Conservation (phyloP, 2,113 vertebrate genomes). For the Leptodactylus fuscus region DNA sequence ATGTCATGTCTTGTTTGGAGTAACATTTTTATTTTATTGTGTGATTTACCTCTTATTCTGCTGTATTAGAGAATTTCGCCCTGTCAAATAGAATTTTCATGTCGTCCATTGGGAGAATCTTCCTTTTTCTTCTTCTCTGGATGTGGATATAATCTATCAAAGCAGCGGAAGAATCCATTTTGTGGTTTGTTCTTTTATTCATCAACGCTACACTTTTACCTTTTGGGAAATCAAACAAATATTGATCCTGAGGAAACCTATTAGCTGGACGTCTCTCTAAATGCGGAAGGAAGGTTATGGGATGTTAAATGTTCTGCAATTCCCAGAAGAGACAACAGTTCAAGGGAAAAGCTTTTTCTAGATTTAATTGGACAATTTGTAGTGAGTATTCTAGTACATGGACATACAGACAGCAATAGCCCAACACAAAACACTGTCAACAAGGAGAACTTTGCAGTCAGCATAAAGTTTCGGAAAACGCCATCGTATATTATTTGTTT, state of each 20-base stretch:
- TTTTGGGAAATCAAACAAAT: constrained; percentile 53
- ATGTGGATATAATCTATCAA: constrained; percentile 25
- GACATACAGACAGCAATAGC: no score
- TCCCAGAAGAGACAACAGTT: not conserved
- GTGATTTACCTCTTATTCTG: not conserved
- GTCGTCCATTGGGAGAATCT: not conserved
- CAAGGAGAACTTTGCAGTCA: not conserved
- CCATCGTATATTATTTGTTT: not conserved
- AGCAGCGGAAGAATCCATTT: constrained; percentile 8
- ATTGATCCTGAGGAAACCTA: constrained; percentile 43
- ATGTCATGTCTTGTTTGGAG: not conserved
- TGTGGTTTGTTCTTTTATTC: constrained; percentile 46
- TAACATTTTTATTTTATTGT: constrained; percentile 1
- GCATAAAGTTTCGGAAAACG: no score
- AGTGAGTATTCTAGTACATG: not conserved
- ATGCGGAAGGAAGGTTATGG: constrained; percentile 16
- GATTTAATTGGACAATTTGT: constrained; percentile 14
- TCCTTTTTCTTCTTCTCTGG: not conserved
- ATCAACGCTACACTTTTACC: constrained; percentile 29
- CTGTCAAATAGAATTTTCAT: not conserved
- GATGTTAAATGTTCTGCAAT: not conserved
- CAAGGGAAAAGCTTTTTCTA: constrained; percentile 1
- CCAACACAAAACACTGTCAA: not conserved
- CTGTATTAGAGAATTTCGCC: not conserved
- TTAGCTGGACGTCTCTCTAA: constrained; percentile 20